These are phyloP conservation scores for Melanerpes aurifrons DNA, from an alignment of 2,113 vertebrate genomes.

Conservation along the genomic window DNA sequence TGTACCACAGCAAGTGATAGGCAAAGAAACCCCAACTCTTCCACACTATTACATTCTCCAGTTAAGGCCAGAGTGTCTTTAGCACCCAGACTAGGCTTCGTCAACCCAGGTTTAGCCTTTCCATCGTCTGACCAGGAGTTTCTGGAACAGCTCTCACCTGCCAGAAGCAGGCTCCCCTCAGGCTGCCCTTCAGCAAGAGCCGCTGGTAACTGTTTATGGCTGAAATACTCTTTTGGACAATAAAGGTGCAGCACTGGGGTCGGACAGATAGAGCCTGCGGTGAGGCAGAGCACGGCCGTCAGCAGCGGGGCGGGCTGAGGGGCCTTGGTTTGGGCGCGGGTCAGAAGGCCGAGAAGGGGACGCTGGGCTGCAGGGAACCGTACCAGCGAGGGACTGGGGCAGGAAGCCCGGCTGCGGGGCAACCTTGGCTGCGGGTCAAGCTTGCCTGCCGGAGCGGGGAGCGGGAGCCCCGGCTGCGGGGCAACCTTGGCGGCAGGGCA, in stretches of 20 bases:
- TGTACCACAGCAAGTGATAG: not conserved
- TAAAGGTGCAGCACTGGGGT: accelerated
- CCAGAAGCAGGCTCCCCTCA: not conserved
- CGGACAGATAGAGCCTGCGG: accelerated
- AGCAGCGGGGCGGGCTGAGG: accelerated
- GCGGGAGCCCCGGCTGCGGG: too few species aligned
- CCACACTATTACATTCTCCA: not conserved
- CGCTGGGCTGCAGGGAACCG: too few species aligned
- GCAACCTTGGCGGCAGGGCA: too few species aligned
- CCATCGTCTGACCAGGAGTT: too few species aligned
- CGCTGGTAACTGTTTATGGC: accelerated
- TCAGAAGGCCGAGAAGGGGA: too few species aligned
- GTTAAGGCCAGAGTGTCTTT: not conserved
- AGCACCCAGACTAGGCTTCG: not conserved
- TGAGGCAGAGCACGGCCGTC: too few species aligned
- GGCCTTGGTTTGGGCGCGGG: too few species aligned
- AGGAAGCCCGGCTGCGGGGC: too few species aligned
- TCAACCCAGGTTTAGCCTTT: accelerated
- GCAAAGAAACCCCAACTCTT: too few species aligned
- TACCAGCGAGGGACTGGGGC: too few species aligned
- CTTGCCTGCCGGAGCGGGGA: too few species aligned
- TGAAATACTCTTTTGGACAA: accelerated
- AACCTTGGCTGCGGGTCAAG: too few species aligned
- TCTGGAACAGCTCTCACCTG: not conserved
- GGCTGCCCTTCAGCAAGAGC: not conserved